phyloP scores from a whole-genome alignment of 2,113 vertebrate species.

The Hippocampus barbouri region DNA sequence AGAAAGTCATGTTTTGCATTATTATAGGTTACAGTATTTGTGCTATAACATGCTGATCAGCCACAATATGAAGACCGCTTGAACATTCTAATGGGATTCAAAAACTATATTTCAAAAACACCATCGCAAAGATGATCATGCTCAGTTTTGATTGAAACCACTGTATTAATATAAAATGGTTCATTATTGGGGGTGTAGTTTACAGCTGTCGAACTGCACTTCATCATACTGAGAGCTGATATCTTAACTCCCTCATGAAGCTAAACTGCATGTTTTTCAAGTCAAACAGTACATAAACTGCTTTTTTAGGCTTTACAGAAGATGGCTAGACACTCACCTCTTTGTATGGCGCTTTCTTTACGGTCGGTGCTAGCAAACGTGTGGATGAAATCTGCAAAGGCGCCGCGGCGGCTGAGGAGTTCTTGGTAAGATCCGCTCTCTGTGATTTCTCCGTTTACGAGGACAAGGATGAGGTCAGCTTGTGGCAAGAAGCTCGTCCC shows the following conservation, averaged over 20 bases:
- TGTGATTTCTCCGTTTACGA: constrained; percentile 81
- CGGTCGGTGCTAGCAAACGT: constrained; percentile 71
- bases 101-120: too few relatives aligned
- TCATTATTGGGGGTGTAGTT: not conserved
- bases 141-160: not conserved
- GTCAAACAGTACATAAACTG: not conserved
- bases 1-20: not conserved
- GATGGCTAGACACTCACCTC: constrained; percentile 52
- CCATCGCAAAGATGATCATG: not conserved
- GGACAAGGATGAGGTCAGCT: constrained; percentile 82
- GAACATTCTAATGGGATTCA: too few relatives aligned
- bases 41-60: not conserved
- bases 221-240: not conserved
- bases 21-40: not conserved
- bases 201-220: not conserved
- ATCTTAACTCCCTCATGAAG: not conserved
- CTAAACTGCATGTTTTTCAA: not conserved
- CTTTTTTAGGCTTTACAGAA: not conserved
- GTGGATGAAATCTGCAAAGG: constrained; percentile 84
- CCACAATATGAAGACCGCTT: not conserved
- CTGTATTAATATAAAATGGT: too few relatives aligned
- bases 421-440: constrained; percentile 89
- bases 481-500: constrained; percentile 82
- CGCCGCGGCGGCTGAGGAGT: constrained; percentile 80
- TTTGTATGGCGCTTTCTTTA: constrained; percentile 69